Evolutionary conservation across 2,888 invertebrate species (phyloP).

Genomic region (Tortrix viridana): DNA sequence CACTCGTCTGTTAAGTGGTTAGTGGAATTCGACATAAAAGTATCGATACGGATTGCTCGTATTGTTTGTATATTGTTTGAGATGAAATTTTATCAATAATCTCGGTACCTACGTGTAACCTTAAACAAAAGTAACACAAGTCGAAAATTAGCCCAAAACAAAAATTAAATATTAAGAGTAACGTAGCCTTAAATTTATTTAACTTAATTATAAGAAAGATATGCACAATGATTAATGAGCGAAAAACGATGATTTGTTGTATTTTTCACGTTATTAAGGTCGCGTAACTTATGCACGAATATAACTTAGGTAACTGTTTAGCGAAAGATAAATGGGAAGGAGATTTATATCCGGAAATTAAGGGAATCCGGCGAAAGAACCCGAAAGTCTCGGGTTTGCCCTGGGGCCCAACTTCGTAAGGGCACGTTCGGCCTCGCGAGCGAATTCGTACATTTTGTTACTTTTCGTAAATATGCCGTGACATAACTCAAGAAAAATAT

Average conservation of each 20-base stretch:
- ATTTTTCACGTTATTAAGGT: slow-evolving; percentile 14
- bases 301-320: slow-evolving; percentile 31
- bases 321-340: slow-evolving; percentile 31
- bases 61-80: no score
- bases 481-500: no score
- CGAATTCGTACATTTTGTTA: slow-evolving; percentile 9
- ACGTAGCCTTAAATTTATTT: no score
- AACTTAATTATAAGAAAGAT: no score
- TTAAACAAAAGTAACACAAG: no score
- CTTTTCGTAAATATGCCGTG: slow-evolving; percentile 2
- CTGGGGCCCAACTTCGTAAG: slow-evolving; percentile 16
- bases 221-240: not conserved
- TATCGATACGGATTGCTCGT: no score
- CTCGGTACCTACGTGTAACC: no score
- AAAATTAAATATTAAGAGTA: no score
- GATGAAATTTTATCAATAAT: no score
- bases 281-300: slow-evolving; percentile 15
- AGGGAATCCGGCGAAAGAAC: slow-evolving; percentile 36
- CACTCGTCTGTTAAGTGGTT: no score
- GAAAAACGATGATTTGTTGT: not conserved
- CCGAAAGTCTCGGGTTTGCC: slow-evolving; percentile 31
- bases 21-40: no score
- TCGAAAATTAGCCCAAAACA: no score
- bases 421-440: slow-evolving; percentile 14
- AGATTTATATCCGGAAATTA: slow-evolving; percentile 37